These are phyloP conservation scores for Ailurus styani DNA, from an alignment of 2,113 vertebrate genomes.

Conservation along the genomic window DNA sequence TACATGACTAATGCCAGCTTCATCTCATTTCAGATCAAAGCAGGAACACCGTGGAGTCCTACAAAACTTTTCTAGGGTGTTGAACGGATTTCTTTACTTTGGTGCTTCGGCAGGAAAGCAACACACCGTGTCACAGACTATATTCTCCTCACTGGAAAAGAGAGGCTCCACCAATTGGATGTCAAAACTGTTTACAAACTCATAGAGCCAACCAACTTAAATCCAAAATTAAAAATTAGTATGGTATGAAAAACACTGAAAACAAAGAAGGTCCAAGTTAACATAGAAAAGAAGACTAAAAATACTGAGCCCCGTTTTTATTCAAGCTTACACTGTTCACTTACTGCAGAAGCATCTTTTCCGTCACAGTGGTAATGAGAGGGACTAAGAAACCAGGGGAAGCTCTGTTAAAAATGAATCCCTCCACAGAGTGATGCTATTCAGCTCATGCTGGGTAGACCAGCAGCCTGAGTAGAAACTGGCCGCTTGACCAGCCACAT, in stretches of 20 bases:
- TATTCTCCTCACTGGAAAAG: background rate
- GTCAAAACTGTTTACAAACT: background rate
- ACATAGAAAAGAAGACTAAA: background rate
- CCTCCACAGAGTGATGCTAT: background rate
- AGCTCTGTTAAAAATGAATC: background rate
- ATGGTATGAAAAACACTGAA: background rate
- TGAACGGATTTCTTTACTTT: background rate
- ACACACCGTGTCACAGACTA: background rate
- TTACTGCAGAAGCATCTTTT: background rate
- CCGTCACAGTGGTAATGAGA: background rate
- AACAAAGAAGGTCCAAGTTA: background rate
- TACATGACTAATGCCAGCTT: conserved; percentile 64
- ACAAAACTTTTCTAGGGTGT: conserved; percentile 9
- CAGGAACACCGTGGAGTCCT: background rate
- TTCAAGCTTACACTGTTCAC: background rate
- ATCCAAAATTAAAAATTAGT: background rate
- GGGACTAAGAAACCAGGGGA: background rate
- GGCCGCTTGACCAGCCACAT: background rate
- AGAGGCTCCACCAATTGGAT: background rate
- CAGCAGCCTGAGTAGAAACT: background rate
- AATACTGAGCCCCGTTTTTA: background rate
- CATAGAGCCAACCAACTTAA: background rate
- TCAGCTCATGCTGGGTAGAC: background rate
- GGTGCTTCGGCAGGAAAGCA: background rate
- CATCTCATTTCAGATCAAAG: conserved; percentile 60